A percentile compares a stretch with the other conserved stretches of the same genome.
These are phyloP conservation scores for Drosophila persimilis DNA, from an alignment of 1,140 invertebrate genomes.

Conservation along the genomic window DNA sequence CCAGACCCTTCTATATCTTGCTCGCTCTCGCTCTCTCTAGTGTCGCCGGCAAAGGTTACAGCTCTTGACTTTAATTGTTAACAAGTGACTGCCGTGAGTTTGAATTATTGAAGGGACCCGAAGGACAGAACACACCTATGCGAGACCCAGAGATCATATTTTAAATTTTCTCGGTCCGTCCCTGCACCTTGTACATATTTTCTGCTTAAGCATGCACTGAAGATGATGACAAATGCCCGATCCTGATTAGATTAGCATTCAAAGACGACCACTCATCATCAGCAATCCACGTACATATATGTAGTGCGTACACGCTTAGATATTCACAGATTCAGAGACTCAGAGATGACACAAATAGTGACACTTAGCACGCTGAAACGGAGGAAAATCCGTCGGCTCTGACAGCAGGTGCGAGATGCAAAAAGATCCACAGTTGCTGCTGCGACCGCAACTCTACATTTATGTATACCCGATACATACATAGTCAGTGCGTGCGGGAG, in stretches of 20 bases:
- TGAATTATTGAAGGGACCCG: conserved; percentile 65
- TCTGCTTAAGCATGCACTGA: conserved; percentile 25
- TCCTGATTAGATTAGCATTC: conserved; percentile 34
- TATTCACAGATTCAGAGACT: conserved; percentile 11
- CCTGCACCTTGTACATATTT: conserved; percentile 32
- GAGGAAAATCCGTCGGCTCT: neutral
- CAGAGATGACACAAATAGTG: conserved; percentile 4
- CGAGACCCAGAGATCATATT: conserved; percentile 63
- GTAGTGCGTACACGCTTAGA: conserved; percentile 57
- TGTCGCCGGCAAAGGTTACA: conserved; percentile 65
- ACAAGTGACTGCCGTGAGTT: conserved; percentile 69
- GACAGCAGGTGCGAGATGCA: conserved; percentile 7
- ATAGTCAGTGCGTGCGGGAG: too few species aligned
- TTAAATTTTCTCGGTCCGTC: conserved; percentile 33
- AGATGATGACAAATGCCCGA: conserved; percentile 44
- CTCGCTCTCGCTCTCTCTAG: conserved; percentile 8
- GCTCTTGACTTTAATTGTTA: conserved; percentile 80
- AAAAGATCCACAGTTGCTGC: neutral
- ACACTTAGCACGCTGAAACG: neutral
- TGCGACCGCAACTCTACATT: too few species aligned
- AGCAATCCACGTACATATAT: conserved; percentile 16
- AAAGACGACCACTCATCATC: conserved; percentile 38
- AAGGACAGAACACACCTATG: conserved; percentile 32
- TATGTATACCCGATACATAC: too few species aligned
- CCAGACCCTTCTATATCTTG: neutral